phyloP scores from a whole-genome alignment of 2,888 invertebrate genomes.

The Petrophora chlorosata region DNA sequence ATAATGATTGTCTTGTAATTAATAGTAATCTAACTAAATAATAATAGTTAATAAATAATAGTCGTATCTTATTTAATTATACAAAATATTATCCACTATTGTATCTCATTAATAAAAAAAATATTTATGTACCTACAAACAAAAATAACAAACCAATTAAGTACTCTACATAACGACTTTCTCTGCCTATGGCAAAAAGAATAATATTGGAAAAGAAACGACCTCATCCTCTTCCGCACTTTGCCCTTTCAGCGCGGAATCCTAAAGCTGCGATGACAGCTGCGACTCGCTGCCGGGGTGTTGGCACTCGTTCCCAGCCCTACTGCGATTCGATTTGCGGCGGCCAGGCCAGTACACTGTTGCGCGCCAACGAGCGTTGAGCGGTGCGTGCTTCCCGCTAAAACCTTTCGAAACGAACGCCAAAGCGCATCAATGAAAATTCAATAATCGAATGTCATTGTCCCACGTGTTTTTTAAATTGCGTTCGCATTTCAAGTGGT shows the following conservation, averaged over 20 bases:
- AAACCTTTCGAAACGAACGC: conserved; percentile 49
- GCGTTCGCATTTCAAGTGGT: conserved; percentile 52
- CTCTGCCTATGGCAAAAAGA: too few relatives aligned
- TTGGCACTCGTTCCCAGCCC: conserved; percentile 52
- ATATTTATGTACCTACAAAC: too few relatives aligned
- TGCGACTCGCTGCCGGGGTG: conserved; percentile 37
- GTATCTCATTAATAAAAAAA: too few relatives aligned
- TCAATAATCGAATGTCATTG: conserved; percentile 58
- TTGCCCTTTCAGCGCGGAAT: conserved; percentile 24
- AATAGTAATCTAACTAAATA: too few relatives aligned
- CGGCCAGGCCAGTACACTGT: conserved; percentile 59
- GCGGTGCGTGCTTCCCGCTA: conserved; percentile 51
- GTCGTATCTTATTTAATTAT: too few relatives aligned
- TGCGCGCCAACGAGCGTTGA: conserved; percentile 61
- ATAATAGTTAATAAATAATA: too few relatives aligned
- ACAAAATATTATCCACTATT: too few relatives aligned
- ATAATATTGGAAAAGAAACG: too few relatives aligned
- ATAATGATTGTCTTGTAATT: too few relatives aligned
- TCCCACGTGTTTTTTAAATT: conserved; percentile 43
- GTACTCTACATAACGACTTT: too few relatives aligned
- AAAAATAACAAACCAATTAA: too few relatives aligned
- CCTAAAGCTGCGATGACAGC: conserved; percentile 32
- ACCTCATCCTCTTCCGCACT: too few relatives aligned
- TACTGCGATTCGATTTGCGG: conserved; percentile 3
- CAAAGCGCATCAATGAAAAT: conserved; percentile 52